Base-by-base conservation (phyloP, 1,140 invertebrate species). In the Brachionus manjavacas region DNA sequence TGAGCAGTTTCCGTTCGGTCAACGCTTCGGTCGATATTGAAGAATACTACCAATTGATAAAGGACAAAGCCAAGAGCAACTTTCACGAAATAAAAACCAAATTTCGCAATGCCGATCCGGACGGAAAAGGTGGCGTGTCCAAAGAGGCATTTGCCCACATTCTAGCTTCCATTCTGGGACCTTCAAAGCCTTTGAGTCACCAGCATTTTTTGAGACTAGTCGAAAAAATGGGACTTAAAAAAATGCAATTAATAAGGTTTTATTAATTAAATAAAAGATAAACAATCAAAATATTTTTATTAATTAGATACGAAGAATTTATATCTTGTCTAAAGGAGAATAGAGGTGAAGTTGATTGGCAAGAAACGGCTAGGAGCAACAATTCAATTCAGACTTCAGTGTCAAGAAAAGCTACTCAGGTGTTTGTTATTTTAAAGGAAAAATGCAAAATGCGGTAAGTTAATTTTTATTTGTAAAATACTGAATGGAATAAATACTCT, bases 61-160 rank as follows among this genome's bases (percentile, higher is more conserved):
- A 86, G 85, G 87, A 88, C 60, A 90, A 88, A 85, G 81, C 88
- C 14, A 86, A 86, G 72, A 87, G 85, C 39, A 87, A 86, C 55
- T 89, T 86, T 81, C 88, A 86, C 81, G 88, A 90, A 84, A 85
- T 89, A 23, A 86, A 86, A 76, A 89, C 88, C 79, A 86, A 87
- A 49, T 90, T 90, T 85, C 88, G 87, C 60, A 87, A 89, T 84
- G 89, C 89, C 49, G 89, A 90, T 70, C 89, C 88, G 20, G 89
- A 90, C 83, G 87, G 87, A 14, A 88, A 88, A 85, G 89, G 89
- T 43, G 88, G 89, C 79, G 88, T 90, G 7, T 87, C 87, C n/a
- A 87, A 87, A 88, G 89, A 86, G 68, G 83, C 84, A 43, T 83
- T 83, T 55, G 39, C 60, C 16, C 81, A 83, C 35, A 83, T 83